Base-by-base conservation (phyloP, 2,797 vertebrate genomes). In the Trematomus bernacchii region DNA sequence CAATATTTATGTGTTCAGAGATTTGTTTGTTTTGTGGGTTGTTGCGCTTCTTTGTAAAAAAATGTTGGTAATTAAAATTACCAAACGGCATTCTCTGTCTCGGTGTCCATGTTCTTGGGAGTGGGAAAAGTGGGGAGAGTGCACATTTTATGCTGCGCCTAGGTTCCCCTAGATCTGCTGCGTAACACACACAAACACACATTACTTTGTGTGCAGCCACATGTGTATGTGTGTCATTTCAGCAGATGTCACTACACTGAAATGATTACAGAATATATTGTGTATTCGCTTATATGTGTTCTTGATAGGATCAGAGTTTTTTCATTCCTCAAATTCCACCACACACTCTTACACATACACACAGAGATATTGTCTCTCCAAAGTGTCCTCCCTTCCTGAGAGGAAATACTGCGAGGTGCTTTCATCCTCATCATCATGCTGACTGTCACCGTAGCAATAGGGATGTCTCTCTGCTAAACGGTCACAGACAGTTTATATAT, bases 271-370 rank as follows among this genome's bases (percentile, higher is more conserved):
- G 61, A 63, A 65, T 66, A 68, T 59, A 66, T 2, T 65, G 62
- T 48, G 48, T 43, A 23, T 19, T 60, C 3, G 23, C 42, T 42
- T 23, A 51, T 51, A 21, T 69, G 30, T 78, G 65, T 37, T 76
- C 66, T 71, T 58, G 86, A 85, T 84, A 68, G 73, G 83, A 86
- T 86, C 70, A 62, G 23, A 52, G 76, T 71, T 72, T 69, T 72
- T 71, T 78, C 76, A 89, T 92, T 86, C 90, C 90, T 80, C 47
- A 66, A 89, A 92, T 89, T 88, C 82, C 86, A 73, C 63, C 65
- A 46, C 30, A 54, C 27, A 37, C 54, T 33, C n/a, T 44, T 21
- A 14, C 48, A 50, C 18, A 75, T 18, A 60, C 47, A 74, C 44
- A 47, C 48, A 11, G 3, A 44, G 37, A 82, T 79, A 76, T 52